Evolutionary conservation across 2,888 invertebrate genomes (phyloP).

Genomic region (Proisotoma minuta): DNA sequence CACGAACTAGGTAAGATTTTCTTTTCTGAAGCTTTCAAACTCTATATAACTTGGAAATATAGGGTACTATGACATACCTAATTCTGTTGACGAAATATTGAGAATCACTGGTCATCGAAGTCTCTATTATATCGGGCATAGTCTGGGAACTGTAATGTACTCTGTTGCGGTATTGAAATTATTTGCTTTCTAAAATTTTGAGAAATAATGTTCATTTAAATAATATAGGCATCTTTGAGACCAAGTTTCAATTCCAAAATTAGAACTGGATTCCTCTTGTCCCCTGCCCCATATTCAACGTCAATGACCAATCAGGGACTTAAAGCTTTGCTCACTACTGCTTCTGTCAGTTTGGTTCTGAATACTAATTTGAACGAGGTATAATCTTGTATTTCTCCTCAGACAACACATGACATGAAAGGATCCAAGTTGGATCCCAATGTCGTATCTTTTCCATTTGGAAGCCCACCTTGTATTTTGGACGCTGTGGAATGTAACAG

Average conservation of each 20-base stretch:
- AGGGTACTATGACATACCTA: neutral
- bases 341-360: neutral
- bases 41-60: too few relatives aligned
- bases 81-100: neutral
- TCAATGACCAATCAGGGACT: neutral
- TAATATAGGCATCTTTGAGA: too few relatives aligned
- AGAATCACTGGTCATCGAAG: neutral
- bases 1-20: too few relatives aligned
- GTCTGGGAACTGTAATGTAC: neutral
- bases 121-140: neutral
- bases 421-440: neutral
- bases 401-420: neutral
- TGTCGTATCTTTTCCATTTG: neutral
- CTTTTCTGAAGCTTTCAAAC: too few relatives aligned
- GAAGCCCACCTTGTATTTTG: neutral
- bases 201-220: too few relatives aligned
- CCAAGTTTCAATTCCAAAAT: neutral
- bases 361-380: neutral
- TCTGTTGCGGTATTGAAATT: neutral
- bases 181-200: too few relatives aligned
- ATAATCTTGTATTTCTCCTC: neutral
- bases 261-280: neutral
- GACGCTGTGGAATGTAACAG: neutral
- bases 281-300: neutral
- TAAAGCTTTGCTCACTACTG: neutral